phyloP scores from a whole-genome alignment of 2,113 vertebrate genomes.

The Coreoperca whiteheadi region DNA sequence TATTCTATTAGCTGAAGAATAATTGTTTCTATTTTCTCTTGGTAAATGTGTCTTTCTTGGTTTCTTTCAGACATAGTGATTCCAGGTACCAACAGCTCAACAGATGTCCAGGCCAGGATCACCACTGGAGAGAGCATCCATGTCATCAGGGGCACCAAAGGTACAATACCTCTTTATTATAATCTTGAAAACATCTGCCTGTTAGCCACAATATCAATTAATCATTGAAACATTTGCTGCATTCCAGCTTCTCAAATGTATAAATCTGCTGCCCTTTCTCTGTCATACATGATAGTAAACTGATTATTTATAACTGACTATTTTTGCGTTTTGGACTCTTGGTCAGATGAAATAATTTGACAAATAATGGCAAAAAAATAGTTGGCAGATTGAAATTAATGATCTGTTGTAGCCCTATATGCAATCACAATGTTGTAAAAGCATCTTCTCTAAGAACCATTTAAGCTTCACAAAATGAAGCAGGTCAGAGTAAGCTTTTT shows the following conservation, averaged over 20 bases:
- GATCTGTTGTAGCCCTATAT: not conserved
- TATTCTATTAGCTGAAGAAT: not conserved
- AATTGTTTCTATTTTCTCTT: not conserved
- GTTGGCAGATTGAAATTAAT: not conserved
- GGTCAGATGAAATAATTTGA: not conserved
- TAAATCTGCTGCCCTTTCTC: not conserved
- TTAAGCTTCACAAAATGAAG: not conserved
- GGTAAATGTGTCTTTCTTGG: not conserved
- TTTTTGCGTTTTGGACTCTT: not conserved
- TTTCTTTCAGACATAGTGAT: slow-evolving; percentile 92
- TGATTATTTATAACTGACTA: too few species aligned
- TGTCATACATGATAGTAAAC: not conserved
- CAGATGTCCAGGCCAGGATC: slow-evolving; percentile 93
- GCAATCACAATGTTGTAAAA: not conserved
- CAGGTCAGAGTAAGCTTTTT: not conserved
- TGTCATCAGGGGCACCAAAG: slow-evolving; percentile 96
- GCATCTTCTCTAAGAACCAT: not conserved
- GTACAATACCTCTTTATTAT: slow-evolving; percentile 65
- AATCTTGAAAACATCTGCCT: not conserved
- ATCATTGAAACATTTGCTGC: not conserved
- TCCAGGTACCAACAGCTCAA: slow-evolving; percentile 93
- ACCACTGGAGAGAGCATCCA: slow-evolving; percentile 95
- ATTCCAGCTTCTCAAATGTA: not conserved
- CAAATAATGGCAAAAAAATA: not conserved
- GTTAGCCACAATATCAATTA: not conserved